Evolutionary conservation across 2,113 vertebrate genomes (phyloP).

Genomic region (Sturnira hondurensis): DNA sequence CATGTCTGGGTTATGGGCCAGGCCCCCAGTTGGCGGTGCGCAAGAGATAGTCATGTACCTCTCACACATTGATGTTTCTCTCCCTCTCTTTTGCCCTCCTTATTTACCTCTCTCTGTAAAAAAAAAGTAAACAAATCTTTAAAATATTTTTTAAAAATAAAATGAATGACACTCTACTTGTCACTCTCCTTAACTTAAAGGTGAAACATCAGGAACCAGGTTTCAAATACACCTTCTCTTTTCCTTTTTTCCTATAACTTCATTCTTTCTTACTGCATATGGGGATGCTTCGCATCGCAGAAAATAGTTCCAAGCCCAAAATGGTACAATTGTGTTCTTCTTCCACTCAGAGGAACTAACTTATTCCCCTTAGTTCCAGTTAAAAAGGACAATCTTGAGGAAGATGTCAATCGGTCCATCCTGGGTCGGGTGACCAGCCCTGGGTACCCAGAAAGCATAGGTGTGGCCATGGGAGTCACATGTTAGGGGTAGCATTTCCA

Average conservation of each 20-base stretch:
- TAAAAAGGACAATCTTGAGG: neutral
- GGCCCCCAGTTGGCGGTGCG: no score
- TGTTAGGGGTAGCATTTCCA: fast-evolving
- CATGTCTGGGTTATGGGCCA: no score
- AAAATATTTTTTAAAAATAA: neutral
- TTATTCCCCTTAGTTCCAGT: neutral
- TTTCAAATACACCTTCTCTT: neutral
- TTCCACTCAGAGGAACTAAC: neutral
- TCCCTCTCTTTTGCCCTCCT: no score
- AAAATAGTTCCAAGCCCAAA: neutral
- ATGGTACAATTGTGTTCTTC: neutral
- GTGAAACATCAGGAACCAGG: neutral
- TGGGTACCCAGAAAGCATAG: neutral
- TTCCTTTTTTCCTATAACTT: neutral
- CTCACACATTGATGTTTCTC: no score
- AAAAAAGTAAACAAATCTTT: no score
- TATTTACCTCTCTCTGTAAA: no score
- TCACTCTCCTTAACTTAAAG: neutral
- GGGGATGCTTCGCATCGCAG: neutral
- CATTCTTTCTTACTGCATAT: neutral
- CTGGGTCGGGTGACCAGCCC: neutral
- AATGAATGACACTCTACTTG: neutral
- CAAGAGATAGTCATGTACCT: no score
- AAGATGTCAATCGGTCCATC: neutral
- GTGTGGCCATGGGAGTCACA: no score